Base-by-base conservation (phyloP, 2,888 invertebrate species). In the Nesidiocoris tenuis region DNA sequence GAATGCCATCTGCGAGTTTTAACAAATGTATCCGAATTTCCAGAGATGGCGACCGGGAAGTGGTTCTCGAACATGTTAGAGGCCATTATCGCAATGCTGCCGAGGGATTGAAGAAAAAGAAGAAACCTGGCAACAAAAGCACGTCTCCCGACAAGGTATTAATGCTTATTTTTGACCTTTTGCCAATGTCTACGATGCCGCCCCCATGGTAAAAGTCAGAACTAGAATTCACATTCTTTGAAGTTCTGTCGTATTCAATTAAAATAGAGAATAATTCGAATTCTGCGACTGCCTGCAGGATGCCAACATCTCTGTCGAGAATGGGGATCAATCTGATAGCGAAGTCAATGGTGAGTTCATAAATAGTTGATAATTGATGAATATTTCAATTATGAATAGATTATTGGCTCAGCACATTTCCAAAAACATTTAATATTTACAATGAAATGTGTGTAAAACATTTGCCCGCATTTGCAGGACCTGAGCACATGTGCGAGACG, bases 11-110 rank as follows among this genome's bases (percentile, higher is more conserved):
- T n/a, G n/a, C n/a, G n/a, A n/a, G n/a, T n/a, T n/a, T n/a, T n/a
- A n/a, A n/a, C n/a, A n/a, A n/a, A n/a, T n/a, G n/a, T n/a, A n/a
- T n/a, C n/a, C n/a, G n/a, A n/a, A n/a, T n/a, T n/a, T n/a, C n/a
- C n/a, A 89, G 90, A 80, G 88, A 90, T 83, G 85, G 87, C 22
- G 89, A 88, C 80, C 87, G 89, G 66, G 89, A 90, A 74, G 86
- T 88, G 21, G 88, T 91, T 1, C 83, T 90, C 79, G 85, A 86
- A 17, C 91, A 91, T 80, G 90, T 91, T 0, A 89, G 89, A 80
- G 86, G 87, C 39, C 90, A 90, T 81, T 90, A 90, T 80, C 63
- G 77, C 23, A 72, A 64, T 19, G 61, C 71, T 9, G 55, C 75
- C 59, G 77, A 65, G 1, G 57, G 56, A 18, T 5, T 22, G 55